Conservation (phyloP, 2,113 vertebrate genomes). For the Crypturellus undulatus region DNA sequence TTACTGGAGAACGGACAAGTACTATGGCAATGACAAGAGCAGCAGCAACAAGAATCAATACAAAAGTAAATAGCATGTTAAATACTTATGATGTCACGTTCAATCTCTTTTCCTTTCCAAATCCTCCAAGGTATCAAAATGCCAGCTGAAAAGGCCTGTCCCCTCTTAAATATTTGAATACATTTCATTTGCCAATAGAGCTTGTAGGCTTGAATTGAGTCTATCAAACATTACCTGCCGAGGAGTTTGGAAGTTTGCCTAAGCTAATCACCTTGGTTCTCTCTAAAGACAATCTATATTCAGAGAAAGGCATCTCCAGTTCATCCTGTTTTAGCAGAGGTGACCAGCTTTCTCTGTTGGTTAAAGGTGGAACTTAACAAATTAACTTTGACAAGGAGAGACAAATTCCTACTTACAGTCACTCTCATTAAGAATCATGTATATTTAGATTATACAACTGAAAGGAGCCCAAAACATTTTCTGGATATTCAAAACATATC, state of each 20-base stretch:
- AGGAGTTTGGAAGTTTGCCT: not conserved
- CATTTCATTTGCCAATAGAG: not conserved
- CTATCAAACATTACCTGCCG: not conserved
- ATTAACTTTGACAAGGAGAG: not conserved
- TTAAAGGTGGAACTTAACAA: not conserved
- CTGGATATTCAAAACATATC: not conserved
- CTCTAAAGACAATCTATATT: rapidly evolving
- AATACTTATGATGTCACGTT: not conserved
- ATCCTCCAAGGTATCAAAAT: not conserved
- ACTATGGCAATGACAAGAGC: not conserved
- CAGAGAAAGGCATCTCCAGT: not conserved
- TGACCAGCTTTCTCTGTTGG: not conserved
- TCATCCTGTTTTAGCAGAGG: not conserved
- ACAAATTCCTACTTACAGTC: not conserved
- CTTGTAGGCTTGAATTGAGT: not conserved
- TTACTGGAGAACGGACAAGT: not conserved
- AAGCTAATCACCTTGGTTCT: not conserved
- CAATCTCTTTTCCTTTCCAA: not conserved
- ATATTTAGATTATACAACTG: not conserved
- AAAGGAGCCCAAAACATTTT: not conserved
- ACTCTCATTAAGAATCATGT: not conserved
- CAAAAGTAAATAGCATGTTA: not conserved
- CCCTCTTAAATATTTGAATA: not conserved
- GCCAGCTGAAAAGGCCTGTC: not conserved
- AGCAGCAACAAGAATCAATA: not conserved